Evolutionary conservation across 2,888 invertebrate species (phyloP).

Genomic region (Philaethria dido): DNA sequence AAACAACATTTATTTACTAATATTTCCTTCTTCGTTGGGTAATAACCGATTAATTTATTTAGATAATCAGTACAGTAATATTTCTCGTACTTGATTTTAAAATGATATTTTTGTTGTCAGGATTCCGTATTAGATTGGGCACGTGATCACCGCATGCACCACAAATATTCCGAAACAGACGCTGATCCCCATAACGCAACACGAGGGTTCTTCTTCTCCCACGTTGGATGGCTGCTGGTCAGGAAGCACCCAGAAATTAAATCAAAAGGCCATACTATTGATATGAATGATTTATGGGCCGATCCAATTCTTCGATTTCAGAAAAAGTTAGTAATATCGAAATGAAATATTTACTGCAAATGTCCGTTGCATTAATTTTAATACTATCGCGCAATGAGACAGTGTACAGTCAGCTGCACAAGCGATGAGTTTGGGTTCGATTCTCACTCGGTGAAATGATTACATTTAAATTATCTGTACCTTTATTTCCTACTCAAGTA

Average conservation of each 20-base stretch:
- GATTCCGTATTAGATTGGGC: slow-evolving; percentile 91
- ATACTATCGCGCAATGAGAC: no score
- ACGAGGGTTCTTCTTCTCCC: slow-evolving; percentile 97
- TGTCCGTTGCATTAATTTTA: no score
- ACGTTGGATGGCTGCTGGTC: slow-evolving; percentile 96
- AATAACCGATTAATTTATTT: not conserved
- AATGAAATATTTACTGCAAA: not conserved
- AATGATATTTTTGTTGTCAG: slow-evolving; percentile 59
- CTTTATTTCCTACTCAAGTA: no score
- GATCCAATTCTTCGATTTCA: slow-evolving; percentile 94
- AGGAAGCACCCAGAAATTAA: slow-evolving; percentile 96
- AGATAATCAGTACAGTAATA: not conserved
- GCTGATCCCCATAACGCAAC: slow-evolving; percentile 97
- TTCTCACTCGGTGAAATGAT: no score
- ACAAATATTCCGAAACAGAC: slow-evolving; percentile 96
- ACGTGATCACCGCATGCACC: slow-evolving; percentile 92
- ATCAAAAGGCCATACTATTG: slow-evolving; percentile 92
- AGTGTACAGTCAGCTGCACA: no score
- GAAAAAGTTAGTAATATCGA: slow-evolving; percentile 86
- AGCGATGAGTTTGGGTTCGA: no score
- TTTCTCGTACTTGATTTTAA: not conserved
- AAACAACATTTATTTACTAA: not conserved
- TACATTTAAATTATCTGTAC: no score
- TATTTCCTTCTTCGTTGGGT: not conserved
- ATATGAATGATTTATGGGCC: slow-evolving; percentile 90